Conservation (phyloP, 2,113 vertebrate species). For the Picathartes gymnocephalus region DNA sequence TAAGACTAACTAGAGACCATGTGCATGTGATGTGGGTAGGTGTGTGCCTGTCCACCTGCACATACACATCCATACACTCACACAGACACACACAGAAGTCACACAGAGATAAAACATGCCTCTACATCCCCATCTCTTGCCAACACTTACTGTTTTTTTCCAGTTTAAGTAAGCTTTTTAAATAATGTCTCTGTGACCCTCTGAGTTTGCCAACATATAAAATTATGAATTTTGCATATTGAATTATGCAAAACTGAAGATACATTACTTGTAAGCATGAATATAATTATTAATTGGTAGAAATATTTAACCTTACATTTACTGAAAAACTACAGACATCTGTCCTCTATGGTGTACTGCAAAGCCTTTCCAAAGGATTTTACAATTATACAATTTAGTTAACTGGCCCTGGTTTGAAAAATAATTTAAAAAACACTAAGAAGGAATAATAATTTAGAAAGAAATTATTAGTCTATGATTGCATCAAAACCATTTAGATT, state of each 20-base stretch:
- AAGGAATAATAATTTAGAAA: neutral
- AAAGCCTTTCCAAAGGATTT: neutral
- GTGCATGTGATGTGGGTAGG: neutral
- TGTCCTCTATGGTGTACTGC: neutral
- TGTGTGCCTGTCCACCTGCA: neutral
- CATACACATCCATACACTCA: no score
- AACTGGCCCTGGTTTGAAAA: neutral
- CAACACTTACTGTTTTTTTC: neutral
- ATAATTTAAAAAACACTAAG: neutral
- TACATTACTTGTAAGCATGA: neutral
- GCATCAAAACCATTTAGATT: neutral
- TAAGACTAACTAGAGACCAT: neutral
- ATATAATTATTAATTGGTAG: conserved; percentile 45
- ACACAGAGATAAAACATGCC: neutral
- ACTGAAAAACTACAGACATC: neutral
- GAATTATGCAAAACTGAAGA: conserved; percentile 28
- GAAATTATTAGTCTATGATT: neutral
- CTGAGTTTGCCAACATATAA: neutral
- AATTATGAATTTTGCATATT: neutral
- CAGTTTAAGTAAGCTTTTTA: neutral
- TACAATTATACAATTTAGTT: neutral
- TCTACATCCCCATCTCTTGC: neutral
- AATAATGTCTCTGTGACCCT: neutral
- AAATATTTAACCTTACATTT: neutral
- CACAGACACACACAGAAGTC: neutral